These are phyloP conservation scores for Chelonia mydas DNA, from an alignment of 2,797 vertebrate genomes.

Conservation along the genomic window DNA sequence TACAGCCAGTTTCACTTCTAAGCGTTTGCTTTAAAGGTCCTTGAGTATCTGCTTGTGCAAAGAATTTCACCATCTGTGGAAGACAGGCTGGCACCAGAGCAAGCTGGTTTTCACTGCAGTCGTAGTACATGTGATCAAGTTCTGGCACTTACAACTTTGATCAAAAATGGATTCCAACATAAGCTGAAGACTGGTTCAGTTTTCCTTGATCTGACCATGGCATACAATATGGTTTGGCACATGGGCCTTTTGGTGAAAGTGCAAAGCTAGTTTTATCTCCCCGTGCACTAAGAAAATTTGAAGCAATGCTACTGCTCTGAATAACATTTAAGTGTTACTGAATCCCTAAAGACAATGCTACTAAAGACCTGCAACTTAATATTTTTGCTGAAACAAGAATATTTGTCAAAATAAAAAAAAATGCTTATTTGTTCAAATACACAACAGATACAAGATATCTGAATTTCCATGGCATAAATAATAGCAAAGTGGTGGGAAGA, in stretches of 20 bases:
- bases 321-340: constrained; percentile 32
- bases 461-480: background rate
- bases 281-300: background rate
- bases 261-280: background rate
- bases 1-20: background rate
- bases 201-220: background rate
- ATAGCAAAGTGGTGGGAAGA: background rate
- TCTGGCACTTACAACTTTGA: background rate
- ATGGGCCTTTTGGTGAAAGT: background rate
- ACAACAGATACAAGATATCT: background rate
- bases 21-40: background rate
- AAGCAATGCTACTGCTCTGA: background rate
- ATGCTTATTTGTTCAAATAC: background rate
- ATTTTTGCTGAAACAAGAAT: constrained; percentile 37
- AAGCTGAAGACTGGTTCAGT: background rate
- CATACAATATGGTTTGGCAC: background rate
- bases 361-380: constrained; percentile 21
- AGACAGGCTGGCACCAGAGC: background rate
- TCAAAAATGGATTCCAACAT: background rate
- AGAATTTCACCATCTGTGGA: background rate
- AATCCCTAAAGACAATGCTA: constrained; percentile 18
- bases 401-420: background rate
- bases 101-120: too few species aligned
- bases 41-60: background rate
- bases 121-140: too few species aligned